These are phyloP conservation scores for Brachyhypopomus occidentalis DNA, from an alignment of 2,113 vertebrate species.

Conservation along the genomic window DNA sequence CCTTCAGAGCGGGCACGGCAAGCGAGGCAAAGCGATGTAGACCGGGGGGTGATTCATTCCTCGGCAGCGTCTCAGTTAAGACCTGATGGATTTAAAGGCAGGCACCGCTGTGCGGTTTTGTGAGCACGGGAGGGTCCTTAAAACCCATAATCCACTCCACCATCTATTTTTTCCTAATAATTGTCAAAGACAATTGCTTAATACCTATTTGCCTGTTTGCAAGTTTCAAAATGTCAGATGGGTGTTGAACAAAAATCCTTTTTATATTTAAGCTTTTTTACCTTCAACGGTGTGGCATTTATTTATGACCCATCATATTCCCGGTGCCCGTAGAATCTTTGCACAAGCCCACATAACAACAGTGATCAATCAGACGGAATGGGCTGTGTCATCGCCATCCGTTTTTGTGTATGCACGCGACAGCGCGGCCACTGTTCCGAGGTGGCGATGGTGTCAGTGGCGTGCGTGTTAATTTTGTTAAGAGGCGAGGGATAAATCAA, in stretches of 20 bases:
- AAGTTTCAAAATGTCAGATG: background rate
- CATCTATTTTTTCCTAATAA: background rate
- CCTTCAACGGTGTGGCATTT: slow-evolving; percentile 7
- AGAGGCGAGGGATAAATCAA: slow-evolving; percentile 69
- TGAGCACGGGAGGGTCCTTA: background rate
- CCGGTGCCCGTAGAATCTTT: slow-evolving; percentile 21
- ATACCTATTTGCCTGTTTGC: slow-evolving; percentile 7
- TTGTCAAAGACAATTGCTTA: background rate
- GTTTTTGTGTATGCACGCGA: slow-evolving; percentile 56
- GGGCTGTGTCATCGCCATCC: slow-evolving; percentile 62
- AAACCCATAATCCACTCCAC: background rate
- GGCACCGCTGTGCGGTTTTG: background rate
- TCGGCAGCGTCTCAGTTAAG: background rate
- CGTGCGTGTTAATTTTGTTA: slow-evolving; percentile 65
- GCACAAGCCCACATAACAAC: slow-evolving; percentile 35
- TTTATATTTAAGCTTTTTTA: slow-evolving; percentile 1
- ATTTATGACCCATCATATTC: slow-evolving; percentile 50
- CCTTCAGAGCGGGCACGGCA: background rate
- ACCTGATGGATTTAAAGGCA: background rate
- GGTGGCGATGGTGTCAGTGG: slow-evolving; percentile 51
- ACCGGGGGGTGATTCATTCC: background rate
- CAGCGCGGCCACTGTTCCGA: slow-evolving; percentile 57
- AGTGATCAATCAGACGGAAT: slow-evolving; percentile 58
- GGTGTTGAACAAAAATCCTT: background rate
- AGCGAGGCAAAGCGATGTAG: background rate